Base-by-base conservation (phyloP, 2,113 vertebrate genomes). In the Grallaria varia region DNA sequence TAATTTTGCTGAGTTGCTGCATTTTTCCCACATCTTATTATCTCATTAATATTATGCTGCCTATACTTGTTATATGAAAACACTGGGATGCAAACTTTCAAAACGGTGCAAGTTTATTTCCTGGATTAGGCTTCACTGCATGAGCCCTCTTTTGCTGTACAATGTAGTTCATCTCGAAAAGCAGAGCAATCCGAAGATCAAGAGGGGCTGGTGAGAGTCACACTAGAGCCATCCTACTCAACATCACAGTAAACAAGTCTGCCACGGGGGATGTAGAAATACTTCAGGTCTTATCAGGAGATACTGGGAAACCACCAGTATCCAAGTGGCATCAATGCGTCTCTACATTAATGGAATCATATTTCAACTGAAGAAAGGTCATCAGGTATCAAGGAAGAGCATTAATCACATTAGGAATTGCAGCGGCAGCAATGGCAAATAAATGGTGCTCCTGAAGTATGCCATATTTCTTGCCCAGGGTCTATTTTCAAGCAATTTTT, bases 291-390 rank as follows among this genome's bases (percentile, higher is more conserved):
- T 79, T 87, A 84, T 24, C 79, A 91, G 69, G 64, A 89, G 59
- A 53, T 84, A 67, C 0, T 45, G 21, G 50, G 45, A 77, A 9
- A 76, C 30, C 9, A 62, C 74, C 76, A 83, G 35, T 63, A 87
- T 31, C 67, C 59, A 67, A 67, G 45, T 67, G 83, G 78, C 33
- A 42, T 77, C 78, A 60, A 42, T 59, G 44, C 62, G 45, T 66
- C 67, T 73, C 84, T 49, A 25, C 12, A 84, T 76, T 82, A 73
- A 91, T 69, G 42, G 14, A 90, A 94, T 30, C 37, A 33, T 71
- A 93, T 67, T 88, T 93, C 75, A 90, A 28, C 35, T 67, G 63
- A 76, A 87, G 53, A 85, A 82, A 91, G 19, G 59, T 64, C 71
- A 83, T 72, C 67, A 83, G 67, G 59, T 88, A 35, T 74, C 63